A percentile compares a stretch with the other conserved stretches of the same genome.
Evolutionary conservation across 2,113 vertebrate species (phyloP).

Genomic region (Calidris pugnax): DNA sequence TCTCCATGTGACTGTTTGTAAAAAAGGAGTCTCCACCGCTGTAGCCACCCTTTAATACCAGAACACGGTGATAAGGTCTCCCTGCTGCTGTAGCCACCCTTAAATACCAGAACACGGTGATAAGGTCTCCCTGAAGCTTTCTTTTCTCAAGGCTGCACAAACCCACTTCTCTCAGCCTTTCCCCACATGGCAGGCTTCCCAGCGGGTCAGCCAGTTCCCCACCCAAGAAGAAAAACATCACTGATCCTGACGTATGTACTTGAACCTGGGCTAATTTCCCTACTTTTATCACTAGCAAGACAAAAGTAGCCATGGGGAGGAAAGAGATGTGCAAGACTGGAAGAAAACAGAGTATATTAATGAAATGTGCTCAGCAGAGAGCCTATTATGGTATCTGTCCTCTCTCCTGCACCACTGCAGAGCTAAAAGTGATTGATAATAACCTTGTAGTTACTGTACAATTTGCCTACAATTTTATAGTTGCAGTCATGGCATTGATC

Average conservation of each 20-base stretch:
- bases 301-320: neutral
- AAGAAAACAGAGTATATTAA: slow-evolving; percentile 33
- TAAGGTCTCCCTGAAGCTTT: neutral
- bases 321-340: neutral
- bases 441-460: slow-evolving; percentile 46
- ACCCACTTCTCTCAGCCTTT: neutral
- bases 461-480: slow-evolving; percentile 57
- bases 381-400: slow-evolving; percentile 17
- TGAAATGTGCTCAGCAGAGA: slow-evolving; percentile 20
- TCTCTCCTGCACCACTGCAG: slow-evolving; percentile 13
- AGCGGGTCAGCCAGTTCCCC: neutral
- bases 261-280: neutral
- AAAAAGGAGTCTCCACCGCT: neutral
- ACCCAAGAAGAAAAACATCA: neutral
- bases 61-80: neutral
- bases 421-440: slow-evolving; percentile 66
- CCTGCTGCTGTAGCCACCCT: neutral
- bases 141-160: neutral
- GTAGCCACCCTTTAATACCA: neutral
- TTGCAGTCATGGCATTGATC: slow-evolving; percentile 50
- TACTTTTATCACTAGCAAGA: slow-evolving; percentile 28
- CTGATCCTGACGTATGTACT: neutral
- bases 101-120: neutral
- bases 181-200: neutral
- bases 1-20: neutral